Evolutionary conservation across 2,888 invertebrate genomes (phyloP).

Genomic region (Neoaliturus tenellus): DNA sequence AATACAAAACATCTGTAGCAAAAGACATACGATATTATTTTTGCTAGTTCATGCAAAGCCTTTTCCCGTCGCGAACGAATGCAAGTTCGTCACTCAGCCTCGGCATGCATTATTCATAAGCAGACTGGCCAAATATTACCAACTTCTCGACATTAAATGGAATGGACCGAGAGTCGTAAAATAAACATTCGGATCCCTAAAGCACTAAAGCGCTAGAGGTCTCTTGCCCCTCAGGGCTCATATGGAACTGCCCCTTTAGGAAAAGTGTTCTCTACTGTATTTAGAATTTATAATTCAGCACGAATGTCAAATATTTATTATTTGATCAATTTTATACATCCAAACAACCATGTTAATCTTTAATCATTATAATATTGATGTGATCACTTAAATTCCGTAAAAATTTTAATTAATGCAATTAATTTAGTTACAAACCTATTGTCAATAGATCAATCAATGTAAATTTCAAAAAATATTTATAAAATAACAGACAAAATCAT

Average conservation of each 20-base stretch:
- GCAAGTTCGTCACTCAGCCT: neutral
- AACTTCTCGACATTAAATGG: conserved; percentile 9
- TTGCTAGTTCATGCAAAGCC: neutral
- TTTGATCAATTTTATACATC: too few relatives aligned
- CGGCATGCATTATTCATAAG: conserved; percentile 22
- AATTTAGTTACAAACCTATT: too few relatives aligned
- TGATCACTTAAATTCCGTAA: too few relatives aligned
- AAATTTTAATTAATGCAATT: too few relatives aligned
- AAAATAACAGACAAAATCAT: neutral
- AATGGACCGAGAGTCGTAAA: conserved; percentile 5
- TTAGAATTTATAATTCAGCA: neutral
- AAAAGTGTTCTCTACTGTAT: neutral
- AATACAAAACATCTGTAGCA: too few relatives aligned
- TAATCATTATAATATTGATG: too few relatives aligned
- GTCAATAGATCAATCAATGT: too few relatives aligned
- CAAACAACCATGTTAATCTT: too few relatives aligned
- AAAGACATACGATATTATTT: too few relatives aligned
- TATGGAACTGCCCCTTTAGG: neutral
- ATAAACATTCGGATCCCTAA: conserved; percentile 1
- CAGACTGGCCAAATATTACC: neutral
- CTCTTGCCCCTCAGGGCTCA: neutral
- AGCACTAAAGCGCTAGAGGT: neutral
- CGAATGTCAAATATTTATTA: too few relatives aligned
- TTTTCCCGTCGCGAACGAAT: neutral
- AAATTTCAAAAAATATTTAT: too few relatives aligned